Percentiles rank a stretch among this genome's conserved stretches.
phyloP scores from a whole-genome alignment of 53 echinoderm and acorn worm species.

The Patiria pectinifera region DNA sequence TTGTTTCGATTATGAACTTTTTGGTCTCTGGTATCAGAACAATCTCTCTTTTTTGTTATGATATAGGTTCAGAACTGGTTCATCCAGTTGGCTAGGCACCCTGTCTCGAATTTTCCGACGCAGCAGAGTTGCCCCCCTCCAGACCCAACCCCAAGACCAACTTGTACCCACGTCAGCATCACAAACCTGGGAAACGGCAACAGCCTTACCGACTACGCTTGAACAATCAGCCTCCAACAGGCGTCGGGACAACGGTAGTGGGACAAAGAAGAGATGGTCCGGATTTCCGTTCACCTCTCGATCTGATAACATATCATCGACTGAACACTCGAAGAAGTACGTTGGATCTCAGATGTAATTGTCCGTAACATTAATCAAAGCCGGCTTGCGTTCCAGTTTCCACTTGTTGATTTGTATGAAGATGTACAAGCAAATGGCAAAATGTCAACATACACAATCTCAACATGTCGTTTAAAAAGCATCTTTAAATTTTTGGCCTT shows the following conservation, averaged over 20 bases:
- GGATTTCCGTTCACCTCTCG: neutral
- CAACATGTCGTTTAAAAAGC: neutral
- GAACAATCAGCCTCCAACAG: neutral
- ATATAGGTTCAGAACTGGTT: neutral
- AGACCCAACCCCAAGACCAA: neutral
- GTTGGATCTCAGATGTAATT: neutral
- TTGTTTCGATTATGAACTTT: too few relatives aligned
- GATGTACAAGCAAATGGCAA: neutral
- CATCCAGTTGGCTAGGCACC: neutral
- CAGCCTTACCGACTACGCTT: too few relatives aligned
- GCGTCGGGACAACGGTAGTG: neutral
- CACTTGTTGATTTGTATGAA: neutral
- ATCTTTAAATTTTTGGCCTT: neutral
- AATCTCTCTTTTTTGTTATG: neutral
- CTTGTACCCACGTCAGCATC: neutral
- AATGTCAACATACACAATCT: neutral
- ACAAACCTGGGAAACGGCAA: too few relatives aligned
- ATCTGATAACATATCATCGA: neutral
- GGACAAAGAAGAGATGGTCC: neutral
- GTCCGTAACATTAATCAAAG: too few relatives aligned
- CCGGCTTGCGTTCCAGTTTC: neutral
- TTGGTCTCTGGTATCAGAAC: too few relatives aligned
- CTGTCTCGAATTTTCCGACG: slow-evolving; percentile 21
- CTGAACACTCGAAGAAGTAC: neutral
- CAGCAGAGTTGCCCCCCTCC: slow-evolving; percentile 16